Base-by-base conservation (phyloP, 1,140 invertebrate species). In the Pogonus chalceus region DNA sequence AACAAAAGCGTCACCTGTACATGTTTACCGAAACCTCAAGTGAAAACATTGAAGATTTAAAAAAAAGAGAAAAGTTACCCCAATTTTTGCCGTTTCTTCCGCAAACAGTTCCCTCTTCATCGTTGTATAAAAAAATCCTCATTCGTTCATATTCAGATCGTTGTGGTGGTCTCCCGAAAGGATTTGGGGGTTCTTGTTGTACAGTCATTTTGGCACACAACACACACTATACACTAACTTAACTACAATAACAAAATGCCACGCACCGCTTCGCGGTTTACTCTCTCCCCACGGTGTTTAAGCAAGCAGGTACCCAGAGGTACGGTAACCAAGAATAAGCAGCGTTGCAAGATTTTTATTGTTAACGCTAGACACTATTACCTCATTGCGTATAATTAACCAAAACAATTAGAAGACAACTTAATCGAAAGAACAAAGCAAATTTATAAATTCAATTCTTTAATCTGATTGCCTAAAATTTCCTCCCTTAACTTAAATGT, bases 51-150 rank as follows among this genome's bases (percentile, higher is more conserved):
- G 51, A 26, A 51, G 20, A 21, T 21, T 21, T 50, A 56, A 31
- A 20, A 31, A 46, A 35, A 54, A 48, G 46, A 24, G 51, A 49
- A 47, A 49, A 68, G 80, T 82, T 78, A 90, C 87, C 82, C 86
- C 87, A 90, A 67, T 82, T 82, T 63, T 75, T 68, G 24, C 78
- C 77, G 55, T 83, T 85, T 63, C 87, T 74, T 55, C 85, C 86
- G 61, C 88, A 71, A 63, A 87, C 76, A n/a, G 81, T 78, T 43
- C 82, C 80, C 10, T 82, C 82, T 52, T 85, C 77, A 20, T 75
- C 62, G 67, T 90, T 84, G 68, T 84, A 89, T 51, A 89, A 58
- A 63, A 85, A 85, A 56, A 69, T 69, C 3, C 49, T 56, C 26
- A 75, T 56, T 49, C 63, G 50, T 46, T 70, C 69, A 9, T 63